Conservation (phyloP, 1,140 invertebrate genomes). For the Heliothis virescens region DNA sequence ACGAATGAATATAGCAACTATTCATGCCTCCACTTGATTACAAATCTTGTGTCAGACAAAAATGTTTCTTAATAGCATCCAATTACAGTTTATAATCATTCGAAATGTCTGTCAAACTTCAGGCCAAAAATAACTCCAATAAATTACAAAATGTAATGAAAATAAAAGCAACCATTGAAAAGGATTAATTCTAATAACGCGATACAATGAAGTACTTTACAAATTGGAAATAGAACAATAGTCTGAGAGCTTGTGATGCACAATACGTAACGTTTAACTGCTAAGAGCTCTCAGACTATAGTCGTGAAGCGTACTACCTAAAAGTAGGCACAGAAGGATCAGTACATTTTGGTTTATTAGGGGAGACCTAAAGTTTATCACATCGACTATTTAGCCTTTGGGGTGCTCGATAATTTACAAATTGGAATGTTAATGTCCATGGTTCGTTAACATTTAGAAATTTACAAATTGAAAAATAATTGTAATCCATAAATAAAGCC, state of each 20-base stretch:
- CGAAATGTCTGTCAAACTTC: too few relatives aligned
- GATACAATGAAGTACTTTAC: constrained; percentile 49
- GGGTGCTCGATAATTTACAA: constrained; percentile 56
- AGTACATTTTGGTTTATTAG: constrained; percentile 83
- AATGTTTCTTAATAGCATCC: too few relatives aligned
- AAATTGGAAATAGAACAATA: constrained; percentile 52
- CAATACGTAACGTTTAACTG: not conserved
- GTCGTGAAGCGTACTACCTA: constrained; percentile 76
- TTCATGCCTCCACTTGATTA: too few relatives aligned
- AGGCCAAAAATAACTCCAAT: not conserved
- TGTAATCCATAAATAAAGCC: too few relatives aligned
- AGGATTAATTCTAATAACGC: constrained; percentile 26
- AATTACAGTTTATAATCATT: constrained; percentile 6
- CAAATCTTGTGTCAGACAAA: too few relatives aligned
- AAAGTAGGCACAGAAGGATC: constrained; percentile 84
- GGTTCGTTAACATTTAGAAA: constrained; percentile 11
- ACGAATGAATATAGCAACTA: not conserved
- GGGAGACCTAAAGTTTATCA: constrained; percentile 82
- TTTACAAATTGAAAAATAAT: not conserved
- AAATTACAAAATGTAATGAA: not conserved
- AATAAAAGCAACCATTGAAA: constrained; percentile 38
- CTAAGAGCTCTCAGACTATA: constrained; percentile 51
- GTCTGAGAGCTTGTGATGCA: constrained; percentile 43
- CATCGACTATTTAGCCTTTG: constrained; percentile 77
- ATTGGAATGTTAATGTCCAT: constrained; percentile 68